Evolutionary conservation across 2,888 invertebrate species (phyloP).

Genomic region (Pimpla rufipes): DNA sequence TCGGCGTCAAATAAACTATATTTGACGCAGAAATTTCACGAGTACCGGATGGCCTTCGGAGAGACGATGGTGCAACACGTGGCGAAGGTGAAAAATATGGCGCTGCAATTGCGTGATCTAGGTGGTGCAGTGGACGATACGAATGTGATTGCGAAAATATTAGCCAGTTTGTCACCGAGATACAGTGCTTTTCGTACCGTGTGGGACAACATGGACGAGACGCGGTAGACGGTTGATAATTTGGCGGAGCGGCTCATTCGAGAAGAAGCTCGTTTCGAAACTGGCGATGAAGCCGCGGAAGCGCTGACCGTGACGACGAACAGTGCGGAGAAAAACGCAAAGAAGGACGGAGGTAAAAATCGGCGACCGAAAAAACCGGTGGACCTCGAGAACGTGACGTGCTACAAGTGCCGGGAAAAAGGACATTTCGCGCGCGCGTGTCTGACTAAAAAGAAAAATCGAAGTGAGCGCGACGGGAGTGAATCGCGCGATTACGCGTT

Average conservation of each 20-base stretch:
- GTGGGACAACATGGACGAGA: constrained; percentile 3
- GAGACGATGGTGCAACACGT: constrained; percentile 11
- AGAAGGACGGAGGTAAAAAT: constrained; percentile 1
- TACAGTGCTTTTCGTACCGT: background rate
- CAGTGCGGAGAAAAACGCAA: background rate
- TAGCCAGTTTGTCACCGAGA: background rate
- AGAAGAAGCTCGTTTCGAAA: constrained; percentile 1
- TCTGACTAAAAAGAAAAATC: too few relatives aligned
- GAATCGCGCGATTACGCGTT: constrained; percentile 17
- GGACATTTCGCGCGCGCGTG: constrained; percentile 41
- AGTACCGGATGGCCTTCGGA: background rate
- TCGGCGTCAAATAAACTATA: constrained; percentile 31
- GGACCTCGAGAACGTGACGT: constrained; percentile 1
- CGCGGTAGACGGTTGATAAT: constrained; percentile 1
- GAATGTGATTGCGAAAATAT: background rate
- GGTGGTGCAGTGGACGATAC: background rate
- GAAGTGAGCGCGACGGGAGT: background rate
- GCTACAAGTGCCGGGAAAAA: constrained; percentile 26
- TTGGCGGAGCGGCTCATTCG: constrained; percentile 5
- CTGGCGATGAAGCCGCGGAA: background rate
- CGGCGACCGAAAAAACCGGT: constrained; percentile 7
- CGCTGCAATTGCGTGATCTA: background rate
- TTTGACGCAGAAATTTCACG: background rate
- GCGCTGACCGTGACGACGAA: background rate
- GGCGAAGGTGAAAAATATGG: constrained; percentile 14